These are phyloP conservation scores for Drosophila simulans DNA, from an alignment of 1,140 invertebrate genomes.

Conservation along the genomic window DNA sequence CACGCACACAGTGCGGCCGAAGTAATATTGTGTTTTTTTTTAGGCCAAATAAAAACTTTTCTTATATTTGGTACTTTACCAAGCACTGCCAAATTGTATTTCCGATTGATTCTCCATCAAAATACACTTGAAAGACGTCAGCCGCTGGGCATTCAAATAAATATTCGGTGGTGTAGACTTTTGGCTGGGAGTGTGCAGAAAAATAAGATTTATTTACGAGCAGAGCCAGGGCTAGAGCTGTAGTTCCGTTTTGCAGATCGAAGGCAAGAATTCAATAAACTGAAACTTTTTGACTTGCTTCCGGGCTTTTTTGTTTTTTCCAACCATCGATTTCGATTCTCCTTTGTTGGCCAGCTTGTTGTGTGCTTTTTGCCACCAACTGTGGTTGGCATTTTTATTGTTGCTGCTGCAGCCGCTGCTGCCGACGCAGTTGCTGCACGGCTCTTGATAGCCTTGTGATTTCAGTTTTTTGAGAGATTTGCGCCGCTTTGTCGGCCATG, in stretches of 20 bases:
- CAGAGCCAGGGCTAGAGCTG: not conserved
- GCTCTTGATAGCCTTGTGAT: conserved; percentile 77
- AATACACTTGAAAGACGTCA: conserved; percentile 18
- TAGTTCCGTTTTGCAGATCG: conserved; percentile 63
- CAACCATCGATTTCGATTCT: conserved; percentile 14
- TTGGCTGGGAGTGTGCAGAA: conserved; percentile 42
- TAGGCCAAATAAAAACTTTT: not conserved
- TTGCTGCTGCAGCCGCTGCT: conserved; percentile 30
- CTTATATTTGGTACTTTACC: no score
- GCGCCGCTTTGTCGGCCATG: conserved; percentile 76
- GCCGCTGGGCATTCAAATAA: conserved; percentile 4
- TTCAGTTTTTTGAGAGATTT: conserved; percentile 67
- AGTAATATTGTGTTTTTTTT: no score
- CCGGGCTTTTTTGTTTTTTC: conserved; percentile 38
- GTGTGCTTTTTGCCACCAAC: conserved; percentile 67
- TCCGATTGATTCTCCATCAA: conserved; percentile 48
- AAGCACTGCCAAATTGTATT: conserved; percentile 15
- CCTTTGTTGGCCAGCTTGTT: conserved; percentile 48
- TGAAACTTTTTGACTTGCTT: conserved; percentile 57
- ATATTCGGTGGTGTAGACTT: conserved; percentile 21
- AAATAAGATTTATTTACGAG: conserved; percentile 46
- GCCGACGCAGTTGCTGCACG: conserved; percentile 21
- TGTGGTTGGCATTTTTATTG: conserved; percentile 79
- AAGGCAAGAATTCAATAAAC: conserved; percentile 77
- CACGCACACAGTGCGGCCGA: conserved; percentile 12